These are phyloP conservation scores for Xiphias gladius DNA, from an alignment of 2,113 vertebrate genomes.

Conservation along the genomic window DNA sequence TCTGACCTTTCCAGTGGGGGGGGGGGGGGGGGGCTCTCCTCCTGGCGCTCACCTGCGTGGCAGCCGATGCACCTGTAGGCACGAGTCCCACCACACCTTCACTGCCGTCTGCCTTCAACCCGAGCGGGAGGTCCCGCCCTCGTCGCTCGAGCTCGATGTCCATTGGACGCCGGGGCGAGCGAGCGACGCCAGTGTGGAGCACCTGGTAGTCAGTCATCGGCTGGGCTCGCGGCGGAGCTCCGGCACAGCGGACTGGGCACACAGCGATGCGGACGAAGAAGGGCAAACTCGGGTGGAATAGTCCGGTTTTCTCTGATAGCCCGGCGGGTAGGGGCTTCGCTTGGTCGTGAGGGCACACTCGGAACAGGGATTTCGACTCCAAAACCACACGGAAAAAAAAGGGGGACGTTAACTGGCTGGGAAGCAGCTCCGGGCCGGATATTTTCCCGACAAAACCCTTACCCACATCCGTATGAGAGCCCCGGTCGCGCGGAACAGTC, in stretches of 20 bases:
- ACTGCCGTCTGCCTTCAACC: constrained; percentile 73
- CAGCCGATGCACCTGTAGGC: constrained; percentile 76
- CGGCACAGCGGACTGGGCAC: constrained; percentile 51
- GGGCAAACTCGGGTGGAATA: constrained; percentile 72
- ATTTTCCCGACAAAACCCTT: constrained; percentile 70
- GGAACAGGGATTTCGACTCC: constrained; percentile 9
- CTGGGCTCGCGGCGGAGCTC: constrained; percentile 51
- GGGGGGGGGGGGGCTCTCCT: too few species aligned
- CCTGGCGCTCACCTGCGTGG: constrained; percentile 15
- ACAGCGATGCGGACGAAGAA: constrained; percentile 81
- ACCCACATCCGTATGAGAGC: constrained; percentile 75
- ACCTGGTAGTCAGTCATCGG: constrained; percentile 84
- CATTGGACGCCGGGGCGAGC: constrained; percentile 74
- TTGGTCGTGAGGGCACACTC: constrained; percentile 3
- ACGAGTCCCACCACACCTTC: constrained; percentile 51
- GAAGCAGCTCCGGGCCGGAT: constrained; percentile 67
- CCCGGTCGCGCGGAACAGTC: constrained; percentile 65
- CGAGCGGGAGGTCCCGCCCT: constrained; percentile 76
- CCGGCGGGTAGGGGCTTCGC: constrained; percentile 26
- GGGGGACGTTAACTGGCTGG: constrained; percentile 43
- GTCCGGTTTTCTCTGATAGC: constrained; percentile 48
- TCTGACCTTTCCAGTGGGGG: not conserved
- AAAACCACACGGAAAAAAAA: constrained; percentile 12
- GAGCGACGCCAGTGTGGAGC: constrained; percentile 79
- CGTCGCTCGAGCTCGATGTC: constrained; percentile 17